A percentile compares a stretch with the other conserved stretches of the same genome.
Evolutionary conservation across 2,888 invertebrate species (phyloP).

Genomic region (Aricia artaxerxes): DNA sequence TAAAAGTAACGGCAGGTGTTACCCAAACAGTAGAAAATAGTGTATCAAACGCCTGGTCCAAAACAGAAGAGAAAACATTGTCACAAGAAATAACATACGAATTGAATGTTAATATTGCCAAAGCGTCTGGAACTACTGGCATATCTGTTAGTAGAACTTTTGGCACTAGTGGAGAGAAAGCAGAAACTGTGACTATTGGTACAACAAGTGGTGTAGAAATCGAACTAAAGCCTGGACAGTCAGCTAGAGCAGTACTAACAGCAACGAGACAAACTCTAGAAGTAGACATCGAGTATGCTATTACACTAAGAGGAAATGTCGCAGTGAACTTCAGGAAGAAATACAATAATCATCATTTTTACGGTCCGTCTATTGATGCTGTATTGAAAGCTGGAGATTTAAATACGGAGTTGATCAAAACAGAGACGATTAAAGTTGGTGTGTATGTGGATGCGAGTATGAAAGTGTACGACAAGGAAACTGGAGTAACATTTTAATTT

Average conservation of each 20-base stretch:
- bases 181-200: constrained; percentile 56
- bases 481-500: not conserved
- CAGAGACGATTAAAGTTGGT: constrained; percentile 53
- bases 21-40: constrained; percentile 63
- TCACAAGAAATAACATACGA: constrained; percentile 60
- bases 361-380: constrained; percentile 51
- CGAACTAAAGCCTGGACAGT: constrained; percentile 58
- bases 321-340: constrained; percentile 58
- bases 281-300: constrained; percentile 55
- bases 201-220: constrained; percentile 59
- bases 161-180: constrained; percentile 47
- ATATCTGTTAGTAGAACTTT: constrained; percentile 48
- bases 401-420: constrained; percentile 48
- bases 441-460: constrained; percentile 56
- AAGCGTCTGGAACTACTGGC: constrained; percentile 53
- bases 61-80: constrained; percentile 51
- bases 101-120: constrained; percentile 57
- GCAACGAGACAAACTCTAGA: constrained; percentile 58
- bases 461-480: constrained; percentile 54
- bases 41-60: constrained; percentile 58
- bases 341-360: constrained; percentile 60
- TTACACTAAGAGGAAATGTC: constrained; percentile 57
- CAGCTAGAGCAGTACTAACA: constrained; percentile 57
- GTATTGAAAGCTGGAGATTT: constrained; percentile 52
- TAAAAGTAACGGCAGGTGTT: constrained; percentile 66